Evolutionary conservation across 2,888 invertebrate species (phyloP).

Genomic region (Tillus elongatus): DNA sequence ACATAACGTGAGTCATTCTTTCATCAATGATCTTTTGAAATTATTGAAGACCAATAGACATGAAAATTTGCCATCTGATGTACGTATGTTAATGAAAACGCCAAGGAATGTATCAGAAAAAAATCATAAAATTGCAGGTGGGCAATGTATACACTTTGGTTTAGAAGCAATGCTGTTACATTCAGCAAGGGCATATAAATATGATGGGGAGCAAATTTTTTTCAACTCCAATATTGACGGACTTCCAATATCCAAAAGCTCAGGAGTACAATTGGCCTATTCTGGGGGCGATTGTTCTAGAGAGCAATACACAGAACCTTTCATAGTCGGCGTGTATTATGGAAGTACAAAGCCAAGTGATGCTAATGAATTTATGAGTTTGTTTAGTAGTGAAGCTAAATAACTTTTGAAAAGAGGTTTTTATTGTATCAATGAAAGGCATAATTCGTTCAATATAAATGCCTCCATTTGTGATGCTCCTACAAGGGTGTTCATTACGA

Average conservation of each 20-base stretch:
- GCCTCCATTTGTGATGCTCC: slow-evolving; percentile 23
- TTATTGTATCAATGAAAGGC: no score
- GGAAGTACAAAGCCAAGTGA: slow-evolving; percentile 9
- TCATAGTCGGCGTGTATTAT: slow-evolving; percentile 8
- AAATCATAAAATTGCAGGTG: not conserved
- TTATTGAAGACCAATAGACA: no score
- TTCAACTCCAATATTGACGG: slow-evolving; percentile 5
- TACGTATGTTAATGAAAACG: not conserved
- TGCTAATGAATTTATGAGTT: not conserved
- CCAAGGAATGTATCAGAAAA: not conserved
- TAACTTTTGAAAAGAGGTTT: not conserved
- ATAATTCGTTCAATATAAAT: slow-evolving; percentile 13
- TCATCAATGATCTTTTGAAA: no score
- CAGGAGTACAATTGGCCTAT: slow-evolving; percentile 6
- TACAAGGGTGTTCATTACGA: slow-evolving; percentile 19
- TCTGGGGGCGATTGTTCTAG: slow-evolving; percentile 1
- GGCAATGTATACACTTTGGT: slow-evolving; percentile 6
- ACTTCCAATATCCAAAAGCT: slow-evolving; percentile 5
- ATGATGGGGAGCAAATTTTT: not conserved
- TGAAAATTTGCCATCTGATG: no score
- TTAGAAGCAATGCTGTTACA: not conserved
- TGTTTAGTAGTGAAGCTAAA: slow-evolving; percentile 4
- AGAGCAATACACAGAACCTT: slow-evolving; percentile 4
- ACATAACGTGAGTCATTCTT: no score
- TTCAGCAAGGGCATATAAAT: not conserved